Percentiles rank a stretch among this genome's conserved stretches.
These are phyloP conservation scores for Dicerorhinus sumatrensis DNA, from an alignment of 2,113 vertebrate genomes.

Conservation along the genomic window DNA sequence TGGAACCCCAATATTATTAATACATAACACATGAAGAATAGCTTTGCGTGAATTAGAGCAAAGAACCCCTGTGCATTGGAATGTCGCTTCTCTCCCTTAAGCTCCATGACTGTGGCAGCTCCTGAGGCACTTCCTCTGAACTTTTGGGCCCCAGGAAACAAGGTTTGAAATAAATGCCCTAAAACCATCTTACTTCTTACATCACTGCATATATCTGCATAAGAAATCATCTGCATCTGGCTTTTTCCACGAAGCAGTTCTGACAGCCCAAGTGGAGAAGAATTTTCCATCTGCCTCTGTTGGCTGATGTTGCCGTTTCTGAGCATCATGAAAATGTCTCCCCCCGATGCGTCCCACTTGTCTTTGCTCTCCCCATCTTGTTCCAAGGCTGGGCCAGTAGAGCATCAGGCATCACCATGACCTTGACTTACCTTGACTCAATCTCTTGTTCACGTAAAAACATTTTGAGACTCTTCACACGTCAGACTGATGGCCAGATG, in stretches of 20 bases:
- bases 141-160: not conserved
- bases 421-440: not conserved
- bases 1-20: not conserved
- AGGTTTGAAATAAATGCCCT: not conserved
- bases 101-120: accelerated
- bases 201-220: not conserved
- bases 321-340: not conserved
- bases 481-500: not conserved
- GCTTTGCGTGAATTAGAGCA: not conserved
- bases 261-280: not conserved
- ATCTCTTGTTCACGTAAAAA: not conserved
- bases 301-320: not conserved
- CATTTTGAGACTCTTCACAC: not conserved
- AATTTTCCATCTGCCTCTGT: not conserved
- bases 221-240: not conserved
- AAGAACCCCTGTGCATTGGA: accelerated
- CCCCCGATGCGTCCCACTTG: not conserved
- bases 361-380: not conserved
- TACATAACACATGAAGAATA: not conserved
- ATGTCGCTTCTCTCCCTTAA: not conserved
- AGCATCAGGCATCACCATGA: not conserved
- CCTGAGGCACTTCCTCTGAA: not conserved
- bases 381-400: not conserved
- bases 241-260: not conserved
- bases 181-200: not conserved